phyloP scores from a whole-genome alignment of 1,140 invertebrate species.

The Tribolium madens region DNA sequence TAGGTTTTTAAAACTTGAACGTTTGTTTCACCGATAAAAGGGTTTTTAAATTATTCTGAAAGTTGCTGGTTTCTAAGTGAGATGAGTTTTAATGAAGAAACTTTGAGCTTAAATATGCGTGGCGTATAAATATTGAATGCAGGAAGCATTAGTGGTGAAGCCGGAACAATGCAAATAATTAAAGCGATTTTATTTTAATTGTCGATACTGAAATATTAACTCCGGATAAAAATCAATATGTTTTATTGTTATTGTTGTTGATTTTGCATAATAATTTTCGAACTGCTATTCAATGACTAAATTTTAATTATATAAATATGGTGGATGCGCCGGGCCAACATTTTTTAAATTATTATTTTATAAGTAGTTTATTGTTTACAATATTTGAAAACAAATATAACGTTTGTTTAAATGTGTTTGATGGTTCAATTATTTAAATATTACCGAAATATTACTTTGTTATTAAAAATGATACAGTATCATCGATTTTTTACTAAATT shows the following conservation, averaged over 20 bases:
- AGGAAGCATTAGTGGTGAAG: background rate
- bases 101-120: background rate
- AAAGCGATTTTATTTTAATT: background rate
- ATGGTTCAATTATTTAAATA: too few relatives aligned
- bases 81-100: constrained; percentile 7
- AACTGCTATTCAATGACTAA: too few relatives aligned
- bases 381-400: too few relatives aligned
- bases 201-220: too few relatives aligned
- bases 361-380: too few relatives aligned
- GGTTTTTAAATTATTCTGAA: background rate
- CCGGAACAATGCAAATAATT: background rate
- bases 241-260: too few relatives aligned
- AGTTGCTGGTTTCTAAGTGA: background rate
- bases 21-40: background rate
- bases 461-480: too few relatives aligned
- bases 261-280: too few relatives aligned
- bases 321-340: background rate
- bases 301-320: constrained; percentile 65
- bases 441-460: too few relatives aligned
- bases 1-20: too few relatives aligned
- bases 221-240: too few relatives aligned
- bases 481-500: background rate
- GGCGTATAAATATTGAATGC: constrained; percentile 2
- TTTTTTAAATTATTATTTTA: background rate
- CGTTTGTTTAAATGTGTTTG: too few relatives aligned